Conservation (phyloP, 2,888 invertebrate species). For the Parapristionchus giblindavisi region DNA sequence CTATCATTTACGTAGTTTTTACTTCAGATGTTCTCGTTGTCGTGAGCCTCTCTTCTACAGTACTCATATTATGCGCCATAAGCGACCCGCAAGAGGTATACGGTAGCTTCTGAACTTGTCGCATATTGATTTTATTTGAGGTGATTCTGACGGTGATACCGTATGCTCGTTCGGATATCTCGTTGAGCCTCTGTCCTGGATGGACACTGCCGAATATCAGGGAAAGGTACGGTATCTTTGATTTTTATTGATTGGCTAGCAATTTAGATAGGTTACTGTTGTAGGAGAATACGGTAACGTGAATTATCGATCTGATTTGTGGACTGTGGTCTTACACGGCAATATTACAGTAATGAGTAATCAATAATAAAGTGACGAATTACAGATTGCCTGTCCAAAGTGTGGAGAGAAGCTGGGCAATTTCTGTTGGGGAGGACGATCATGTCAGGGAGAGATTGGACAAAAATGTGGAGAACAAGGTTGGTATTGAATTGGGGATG, state of each 20-base stretch:
- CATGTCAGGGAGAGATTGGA: slow-evolving; percentile 47
- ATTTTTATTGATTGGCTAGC: neutral
- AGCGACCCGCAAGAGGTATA: too few relatives aligned
- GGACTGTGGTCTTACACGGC: neutral
- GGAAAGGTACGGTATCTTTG: slow-evolving; percentile 43
- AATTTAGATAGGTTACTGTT: neutral
- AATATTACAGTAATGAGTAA: neutral
- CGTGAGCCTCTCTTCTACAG: slow-evolving; percentile 53
- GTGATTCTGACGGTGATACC: neutral
- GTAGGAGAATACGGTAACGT: neutral
- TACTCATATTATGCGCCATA: slow-evolving; percentile 50
- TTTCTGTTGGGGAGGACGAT: slow-evolving; percentile 48
- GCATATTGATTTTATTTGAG: neutral
- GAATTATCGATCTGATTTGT: neutral
- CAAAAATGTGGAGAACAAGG: slow-evolving; percentile 44
- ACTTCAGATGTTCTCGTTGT: slow-evolving; percentile 51
- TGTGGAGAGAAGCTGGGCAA: slow-evolving; percentile 55
- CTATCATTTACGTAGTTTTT: too few relatives aligned
- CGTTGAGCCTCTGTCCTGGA: slow-evolving; percentile 60
- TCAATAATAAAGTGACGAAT: neutral
- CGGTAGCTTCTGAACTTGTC: neutral
- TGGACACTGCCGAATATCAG: slow-evolving; percentile 49
- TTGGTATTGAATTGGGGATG: too few relatives aligned
- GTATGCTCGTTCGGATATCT: slow-evolving; percentile 51
- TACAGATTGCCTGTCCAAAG: slow-evolving; percentile 50